phyloP scores from a whole-genome alignment of 2,888 invertebrate genomes.

The Petrolisthes cinctipes region DNA sequence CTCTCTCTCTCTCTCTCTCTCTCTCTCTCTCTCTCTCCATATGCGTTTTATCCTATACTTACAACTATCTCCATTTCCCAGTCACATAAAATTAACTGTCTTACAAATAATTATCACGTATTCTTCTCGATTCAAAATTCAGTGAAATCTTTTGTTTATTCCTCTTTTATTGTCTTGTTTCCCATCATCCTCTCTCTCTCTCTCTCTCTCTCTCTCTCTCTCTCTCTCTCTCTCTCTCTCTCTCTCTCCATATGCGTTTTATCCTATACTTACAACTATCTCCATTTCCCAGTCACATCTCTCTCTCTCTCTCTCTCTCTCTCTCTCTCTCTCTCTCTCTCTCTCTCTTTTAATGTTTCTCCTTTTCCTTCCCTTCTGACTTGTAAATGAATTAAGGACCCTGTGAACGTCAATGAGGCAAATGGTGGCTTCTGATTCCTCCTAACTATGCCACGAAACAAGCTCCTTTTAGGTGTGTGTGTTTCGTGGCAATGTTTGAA shows the following conservation, averaged over 20 bases:
- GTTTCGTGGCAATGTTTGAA: background rate
- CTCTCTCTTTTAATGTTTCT: background rate
- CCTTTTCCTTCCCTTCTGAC: background rate
- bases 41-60: background rate
- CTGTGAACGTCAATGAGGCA: conserved; percentile 6
- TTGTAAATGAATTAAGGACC: background rate
- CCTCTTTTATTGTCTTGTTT: background rate
- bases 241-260: background rate
- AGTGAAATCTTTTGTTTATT: background rate
- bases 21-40: background rate
- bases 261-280: background rate
- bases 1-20: background rate
- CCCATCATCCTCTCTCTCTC: background rate
- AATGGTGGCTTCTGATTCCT: too few species aligned
- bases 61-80: background rate
- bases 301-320: conserved; percentile 1
- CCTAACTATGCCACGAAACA: too few species aligned
- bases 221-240: background rate
- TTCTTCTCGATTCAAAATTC: background rate
- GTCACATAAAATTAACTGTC: too few species aligned
- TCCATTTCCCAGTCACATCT: background rate
- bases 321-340: background rate
- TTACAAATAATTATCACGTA: too few species aligned
- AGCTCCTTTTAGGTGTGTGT: background rate
- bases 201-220: background rate